phyloP scores from a whole-genome alignment of 1,140 invertebrate genomes.

The Drosophila punjabiensis region DNA sequence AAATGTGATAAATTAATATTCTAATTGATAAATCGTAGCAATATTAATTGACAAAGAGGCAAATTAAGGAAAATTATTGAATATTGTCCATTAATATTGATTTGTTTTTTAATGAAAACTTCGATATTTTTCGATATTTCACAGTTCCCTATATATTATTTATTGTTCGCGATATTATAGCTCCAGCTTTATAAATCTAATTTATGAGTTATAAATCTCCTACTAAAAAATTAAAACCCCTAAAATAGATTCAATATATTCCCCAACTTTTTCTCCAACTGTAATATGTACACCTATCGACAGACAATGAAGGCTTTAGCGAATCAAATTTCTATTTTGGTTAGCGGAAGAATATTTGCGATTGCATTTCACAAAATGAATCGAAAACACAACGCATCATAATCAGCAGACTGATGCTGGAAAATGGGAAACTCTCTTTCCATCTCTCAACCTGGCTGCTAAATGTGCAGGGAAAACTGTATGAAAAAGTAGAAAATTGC shows the following conservation, averaged over 20 bases:
- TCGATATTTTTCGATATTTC: no score
- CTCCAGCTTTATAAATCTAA: not conserved
- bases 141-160: no score
- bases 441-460: not conserved
- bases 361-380: constrained; percentile 27
- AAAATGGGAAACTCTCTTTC: constrained; percentile 5
- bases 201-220: not conserved
- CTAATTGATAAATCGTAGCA: no score
- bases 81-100: no score
- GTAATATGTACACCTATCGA: not conserved
- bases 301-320: constrained; percentile 1
- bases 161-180: no score
- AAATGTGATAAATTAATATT: no score
- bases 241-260: not conserved
- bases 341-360: constrained; percentile 60
- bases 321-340: constrained; percentile 51
- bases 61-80: no score
- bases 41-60: no score
- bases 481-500: constrained; percentile 71
- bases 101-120: no score
- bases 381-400: constrained; percentile 14
- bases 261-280: not conserved
- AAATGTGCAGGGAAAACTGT: constrained; percentile 18
- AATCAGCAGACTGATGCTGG: constrained; percentile 10
- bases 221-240: not conserved